Conservation (phyloP, 2,113 vertebrate genomes). For the Gallinago media region DNA sequence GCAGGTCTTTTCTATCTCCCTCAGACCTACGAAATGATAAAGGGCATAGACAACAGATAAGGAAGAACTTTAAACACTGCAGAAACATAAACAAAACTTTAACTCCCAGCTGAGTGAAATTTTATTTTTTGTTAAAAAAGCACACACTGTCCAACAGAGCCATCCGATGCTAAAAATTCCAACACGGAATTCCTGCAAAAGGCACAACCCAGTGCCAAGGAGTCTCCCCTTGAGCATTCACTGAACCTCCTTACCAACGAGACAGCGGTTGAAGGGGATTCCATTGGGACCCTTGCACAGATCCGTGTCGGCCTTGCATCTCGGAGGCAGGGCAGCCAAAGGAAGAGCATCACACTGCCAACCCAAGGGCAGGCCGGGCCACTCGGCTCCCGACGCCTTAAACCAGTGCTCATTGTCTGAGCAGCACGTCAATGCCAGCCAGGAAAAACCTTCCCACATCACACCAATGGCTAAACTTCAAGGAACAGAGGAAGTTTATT, state of each 20-base stretch:
- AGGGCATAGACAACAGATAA: constrained; percentile 31
- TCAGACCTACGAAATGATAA: constrained; percentile 11
- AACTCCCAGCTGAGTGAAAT: background rate
- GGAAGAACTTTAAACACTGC: constrained; percentile 2
- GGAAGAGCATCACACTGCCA: background rate
- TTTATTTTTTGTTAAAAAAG: background rate
- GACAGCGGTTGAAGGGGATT: constrained; percentile 15
- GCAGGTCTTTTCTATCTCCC: background rate
- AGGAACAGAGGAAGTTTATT: constrained; percentile 7
- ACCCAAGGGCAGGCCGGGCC: background rate
- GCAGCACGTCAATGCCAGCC: constrained; percentile 13
- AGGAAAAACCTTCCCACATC: constrained; percentile 39
- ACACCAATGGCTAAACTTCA: constrained; percentile 34
- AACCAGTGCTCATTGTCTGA: constrained; percentile 44
- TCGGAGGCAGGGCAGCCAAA: background rate
- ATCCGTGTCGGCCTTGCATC: background rate
- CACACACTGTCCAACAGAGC: background rate
- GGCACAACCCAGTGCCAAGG: constrained; percentile 12
- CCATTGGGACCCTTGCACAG: background rate
- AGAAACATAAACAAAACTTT: constrained; percentile 37
- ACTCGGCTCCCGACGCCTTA: constrained; percentile 24
- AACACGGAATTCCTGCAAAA: constrained; percentile 10
- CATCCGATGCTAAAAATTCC: background rate
- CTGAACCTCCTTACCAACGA: background rate
- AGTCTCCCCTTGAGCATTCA: background rate